These are phyloP conservation scores for Callyntrura guangdongensis DNA, from an alignment of 2,888 invertebrate species.

Conservation along the genomic window DNA sequence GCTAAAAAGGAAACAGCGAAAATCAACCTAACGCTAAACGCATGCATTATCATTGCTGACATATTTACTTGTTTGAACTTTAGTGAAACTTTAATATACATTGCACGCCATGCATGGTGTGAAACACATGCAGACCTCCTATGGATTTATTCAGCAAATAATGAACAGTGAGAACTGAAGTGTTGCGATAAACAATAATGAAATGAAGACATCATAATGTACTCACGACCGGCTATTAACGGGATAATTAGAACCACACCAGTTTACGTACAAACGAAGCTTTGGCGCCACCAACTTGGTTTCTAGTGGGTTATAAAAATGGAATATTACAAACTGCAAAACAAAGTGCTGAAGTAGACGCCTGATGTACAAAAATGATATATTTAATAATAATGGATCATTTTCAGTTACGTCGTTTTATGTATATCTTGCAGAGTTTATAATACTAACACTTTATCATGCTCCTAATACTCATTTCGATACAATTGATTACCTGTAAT, in stretches of 20 bases:
- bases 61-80: conserved; percentile 22
- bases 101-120: neutral
- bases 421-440: too few species aligned
- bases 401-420: too few species aligned
- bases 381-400: too few species aligned
- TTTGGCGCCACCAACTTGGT: too few species aligned
- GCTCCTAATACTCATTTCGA: too few species aligned
- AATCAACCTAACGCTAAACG: neutral
- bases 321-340: too few species aligned
- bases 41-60: conserved; percentile 19
- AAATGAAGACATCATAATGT: conserved; percentile 26
- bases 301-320: too few species aligned
- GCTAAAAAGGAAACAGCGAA: conserved; percentile 29
- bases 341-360: too few species aligned
- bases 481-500: too few species aligned
- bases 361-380: too few species aligned
- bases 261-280: too few species aligned
- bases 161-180: conserved; percentile 57
- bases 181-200: conserved; percentile 36
- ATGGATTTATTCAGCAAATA: conserved; percentile 74
- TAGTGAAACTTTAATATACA: neutral
- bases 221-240: neutral
- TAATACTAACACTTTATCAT: too few species aligned
- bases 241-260: neutral
- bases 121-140: conserved; percentile 61